phyloP scores from a whole-genome alignment of 1,140 invertebrate species.

The Bombus haemorrhoidalis region DNA sequence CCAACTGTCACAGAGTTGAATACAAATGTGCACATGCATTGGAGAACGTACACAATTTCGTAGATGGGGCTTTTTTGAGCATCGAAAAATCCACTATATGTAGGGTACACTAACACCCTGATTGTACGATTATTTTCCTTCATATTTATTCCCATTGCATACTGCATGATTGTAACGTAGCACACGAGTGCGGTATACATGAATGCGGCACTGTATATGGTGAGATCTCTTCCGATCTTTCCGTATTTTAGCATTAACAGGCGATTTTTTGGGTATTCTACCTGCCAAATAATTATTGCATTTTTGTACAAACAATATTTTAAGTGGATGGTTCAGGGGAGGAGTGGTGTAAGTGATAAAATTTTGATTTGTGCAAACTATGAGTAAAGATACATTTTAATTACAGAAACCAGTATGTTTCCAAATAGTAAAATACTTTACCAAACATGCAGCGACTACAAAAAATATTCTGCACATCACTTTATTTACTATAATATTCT shows the following conservation, averaged over 20 bases:
- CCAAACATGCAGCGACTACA: background rate
- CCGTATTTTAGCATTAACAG: slow-evolving; percentile 57
- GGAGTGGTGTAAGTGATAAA: background rate
- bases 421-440: background rate
- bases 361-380: no score
- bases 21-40: slow-evolving; percentile 47
- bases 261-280: slow-evolving; percentile 13
- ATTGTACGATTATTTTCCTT: slow-evolving; percentile 51
- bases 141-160: background rate
- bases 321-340: background rate
- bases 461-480: background rate
- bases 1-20: slow-evolving; percentile 33
- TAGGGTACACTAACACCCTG: slow-evolving; percentile 57
- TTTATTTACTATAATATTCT: no score
- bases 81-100: slow-evolving; percentile 39
- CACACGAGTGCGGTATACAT: slow-evolving; percentile 55
- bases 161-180: slow-evolving; percentile 41
- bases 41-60: slow-evolving; percentile 55
- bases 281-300: slow-evolving; percentile 19
- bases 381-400: no score
- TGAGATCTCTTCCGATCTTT: slow-evolving; percentile 46
- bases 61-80: slow-evolving; percentile 48
- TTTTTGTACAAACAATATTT: no score
- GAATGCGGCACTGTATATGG: slow-evolving; percentile 38
- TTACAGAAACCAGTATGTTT: no score